Evolutionary conservation across 2,113 vertebrate genomes (phyloP).

Genomic region (Chionodraco myersi): DNA sequence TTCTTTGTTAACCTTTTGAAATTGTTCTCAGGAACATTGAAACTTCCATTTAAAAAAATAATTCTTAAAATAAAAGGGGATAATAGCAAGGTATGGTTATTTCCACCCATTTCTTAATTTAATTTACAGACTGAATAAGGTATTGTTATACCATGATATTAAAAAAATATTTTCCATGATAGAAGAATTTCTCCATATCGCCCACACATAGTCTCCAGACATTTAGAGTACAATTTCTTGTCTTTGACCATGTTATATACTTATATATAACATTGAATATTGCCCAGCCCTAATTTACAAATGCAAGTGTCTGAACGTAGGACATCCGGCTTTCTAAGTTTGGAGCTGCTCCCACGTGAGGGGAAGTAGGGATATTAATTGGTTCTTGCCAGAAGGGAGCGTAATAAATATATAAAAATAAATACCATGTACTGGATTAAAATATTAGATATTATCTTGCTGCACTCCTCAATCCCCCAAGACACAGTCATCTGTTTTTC

Average conservation of each 20-base stretch:
- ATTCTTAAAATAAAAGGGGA: too few relatives aligned
- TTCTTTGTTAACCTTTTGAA: too few relatives aligned
- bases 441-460: not conserved
- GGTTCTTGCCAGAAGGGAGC: not conserved
- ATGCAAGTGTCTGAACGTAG: not conserved
- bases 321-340: not conserved
- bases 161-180: too few relatives aligned
- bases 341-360: not conserved
- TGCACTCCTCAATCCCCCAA: not conserved
- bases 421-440: not conserved
- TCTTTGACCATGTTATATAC: too few relatives aligned
- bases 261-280: too few relatives aligned
- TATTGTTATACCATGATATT: too few relatives aligned
- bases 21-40: too few relatives aligned
- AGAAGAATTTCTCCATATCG: too few relatives aligned
- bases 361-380: not conserved
- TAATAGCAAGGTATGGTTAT: too few relatives aligned
- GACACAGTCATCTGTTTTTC: not conserved
- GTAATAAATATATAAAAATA: not conserved
- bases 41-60: too few relatives aligned
- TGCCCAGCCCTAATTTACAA: not conserved
- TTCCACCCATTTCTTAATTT: too few relatives aligned
- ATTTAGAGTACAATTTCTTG: not conserved
- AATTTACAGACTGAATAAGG: too few relatives aligned
- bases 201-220: not conserved